phyloP scores from a whole-genome alignment of 2,888 invertebrate species.

The Cataglyphis albicans region DNA sequence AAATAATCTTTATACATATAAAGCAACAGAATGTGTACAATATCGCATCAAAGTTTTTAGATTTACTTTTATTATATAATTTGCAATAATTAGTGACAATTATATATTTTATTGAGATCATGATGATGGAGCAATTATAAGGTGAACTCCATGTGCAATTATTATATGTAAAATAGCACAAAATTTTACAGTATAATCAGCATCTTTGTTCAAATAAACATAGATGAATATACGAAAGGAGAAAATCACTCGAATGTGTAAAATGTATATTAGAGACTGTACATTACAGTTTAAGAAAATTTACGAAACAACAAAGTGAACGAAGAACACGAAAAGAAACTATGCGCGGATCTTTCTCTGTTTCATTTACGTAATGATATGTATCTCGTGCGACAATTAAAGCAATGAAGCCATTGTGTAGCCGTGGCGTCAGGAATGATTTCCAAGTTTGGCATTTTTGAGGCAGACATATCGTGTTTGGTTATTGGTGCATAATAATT shows the following conservation, averaged over 20 bases:
- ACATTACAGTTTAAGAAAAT: slow-evolving; percentile 28
- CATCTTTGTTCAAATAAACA: slow-evolving; percentile 35
- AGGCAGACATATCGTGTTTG: not conserved
- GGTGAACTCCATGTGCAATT: slow-evolving; percentile 43
- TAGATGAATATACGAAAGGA: not conserved
- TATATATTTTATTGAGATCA: slow-evolving; percentile 38
- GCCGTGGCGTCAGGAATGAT: not conserved
- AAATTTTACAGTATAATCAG: slow-evolving; percentile 21
- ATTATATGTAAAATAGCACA: slow-evolving; percentile 23
- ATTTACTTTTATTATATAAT: slow-evolving; percentile 50
- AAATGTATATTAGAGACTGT: not conserved
- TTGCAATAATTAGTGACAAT: slow-evolving; percentile 63
- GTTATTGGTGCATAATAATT: not conserved
- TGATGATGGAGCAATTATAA: slow-evolving; percentile 1
- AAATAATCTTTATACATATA: not conserved
- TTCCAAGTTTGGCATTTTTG: not conserved
- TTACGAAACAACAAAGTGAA: not conserved
- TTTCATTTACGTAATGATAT: not conserved
- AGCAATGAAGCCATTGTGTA: slow-evolving; percentile 55
- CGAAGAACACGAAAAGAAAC: not conserved
- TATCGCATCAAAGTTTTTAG: slow-evolving; percentile 27
- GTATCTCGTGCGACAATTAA: slow-evolving; percentile 48
- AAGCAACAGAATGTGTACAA: not conserved
- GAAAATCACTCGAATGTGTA: not conserved
- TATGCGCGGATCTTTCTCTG: not conserved